Evolutionary conservation across 2,888 invertebrate genomes (phyloP).

Genomic region (Sepiola atlantica): DNA sequence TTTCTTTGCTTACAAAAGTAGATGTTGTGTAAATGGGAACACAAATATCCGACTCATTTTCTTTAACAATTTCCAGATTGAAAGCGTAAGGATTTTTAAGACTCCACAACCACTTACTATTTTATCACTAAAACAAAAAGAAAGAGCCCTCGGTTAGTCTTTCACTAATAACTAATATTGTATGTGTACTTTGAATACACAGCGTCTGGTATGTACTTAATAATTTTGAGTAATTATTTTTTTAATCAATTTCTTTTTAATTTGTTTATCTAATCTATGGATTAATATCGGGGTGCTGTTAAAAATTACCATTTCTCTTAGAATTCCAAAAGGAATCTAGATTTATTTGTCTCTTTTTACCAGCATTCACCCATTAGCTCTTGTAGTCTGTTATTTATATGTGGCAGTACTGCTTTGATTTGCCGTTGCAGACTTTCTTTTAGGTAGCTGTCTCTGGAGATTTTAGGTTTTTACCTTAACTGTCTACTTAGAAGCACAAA

Average conservation of each 20-base stretch:
- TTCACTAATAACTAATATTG: background rate
- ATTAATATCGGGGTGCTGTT: background rate
- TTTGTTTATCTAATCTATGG: background rate
- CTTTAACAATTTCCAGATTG: background rate
- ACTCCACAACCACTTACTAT: background rate
- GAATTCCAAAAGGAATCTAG: background rate
- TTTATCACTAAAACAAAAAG: background rate
- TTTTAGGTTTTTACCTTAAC: background rate
- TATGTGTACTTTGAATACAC: background rate
- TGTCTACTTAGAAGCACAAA: background rate
- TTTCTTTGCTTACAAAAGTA: background rate
- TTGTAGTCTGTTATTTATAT: background rate
- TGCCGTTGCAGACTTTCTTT: background rate
- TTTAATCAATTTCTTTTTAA: background rate
- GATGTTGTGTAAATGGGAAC: background rate
- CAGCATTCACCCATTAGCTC: background rate
- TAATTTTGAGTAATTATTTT: background rate
- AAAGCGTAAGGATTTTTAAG: background rate
- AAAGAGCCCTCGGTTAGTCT: background rate
- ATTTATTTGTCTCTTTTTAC: background rate
- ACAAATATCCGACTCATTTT: background rate
- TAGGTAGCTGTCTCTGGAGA: background rate
- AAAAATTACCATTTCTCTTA: background rate
- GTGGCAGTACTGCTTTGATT: background rate
- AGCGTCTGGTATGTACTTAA: background rate